Base-by-base conservation (phyloP, 2,888 invertebrate genomes). In the Mythimna ferrago region DNA sequence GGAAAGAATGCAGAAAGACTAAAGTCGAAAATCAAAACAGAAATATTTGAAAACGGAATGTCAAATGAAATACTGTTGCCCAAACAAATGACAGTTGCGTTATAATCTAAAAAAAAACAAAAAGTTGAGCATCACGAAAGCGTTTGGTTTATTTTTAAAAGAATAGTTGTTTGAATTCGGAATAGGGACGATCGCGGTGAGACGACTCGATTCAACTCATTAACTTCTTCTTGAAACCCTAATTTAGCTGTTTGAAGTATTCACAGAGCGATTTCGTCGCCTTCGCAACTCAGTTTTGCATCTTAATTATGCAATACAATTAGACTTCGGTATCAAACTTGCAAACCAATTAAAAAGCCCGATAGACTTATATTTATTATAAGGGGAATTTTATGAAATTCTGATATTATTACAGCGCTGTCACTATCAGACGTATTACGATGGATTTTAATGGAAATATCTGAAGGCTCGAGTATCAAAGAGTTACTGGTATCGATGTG, bases 161-260 rank as follows among this genome's bases (percentile, higher is more conserved):
- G 26, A 57, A 76, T 71, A 68, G 64, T 51, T 54, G 56, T 84
- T 83, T 69, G 78, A 77, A 81, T 88, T 87, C 86, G 85, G 83
- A 87, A 87, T 84, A 83, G 83, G 79, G 86, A 82, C 76, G 86
- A 70, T 63, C 70, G 81, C 78, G 71, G 84, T 80, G 82, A 81
- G 86, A 78, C 84, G 86, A 77, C 86, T 85, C 88, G 89, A 89
- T 87, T 90, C 89, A 90, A 89, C 91, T 93, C 92, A 93, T 94
- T 93, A 94, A 92, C 89, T 91, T 91, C 75, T 83, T 83, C 92
- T 91, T 88, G 90, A 91, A 92, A 90, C 90, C 88, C 92, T 92
- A 93, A 94, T 94, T 92, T 94, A 93, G 91, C 86, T 89, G 89
- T 92, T 92, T 93, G 90, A 93, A 93, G 92, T 91, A 92, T 94